These are phyloP conservation scores for Peromyscus leucopus DNA, from an alignment of 2,113 vertebrate species.

Conservation along the genomic window DNA sequence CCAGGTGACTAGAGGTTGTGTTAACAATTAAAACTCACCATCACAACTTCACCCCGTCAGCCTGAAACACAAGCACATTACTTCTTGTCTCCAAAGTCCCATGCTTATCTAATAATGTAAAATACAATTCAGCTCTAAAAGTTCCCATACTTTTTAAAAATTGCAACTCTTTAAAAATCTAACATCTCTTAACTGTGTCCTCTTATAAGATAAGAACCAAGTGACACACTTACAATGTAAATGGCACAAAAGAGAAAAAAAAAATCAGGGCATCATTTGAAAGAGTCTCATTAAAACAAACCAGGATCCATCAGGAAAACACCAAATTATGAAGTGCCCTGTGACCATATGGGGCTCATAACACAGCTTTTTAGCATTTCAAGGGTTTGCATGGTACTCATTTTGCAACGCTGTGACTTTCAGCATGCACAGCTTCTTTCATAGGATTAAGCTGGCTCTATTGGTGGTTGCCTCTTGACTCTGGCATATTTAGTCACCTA, in stretches of 20 bases:
- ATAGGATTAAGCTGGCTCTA: background rate
- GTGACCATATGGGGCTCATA: background rate
- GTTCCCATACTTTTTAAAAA: background rate
- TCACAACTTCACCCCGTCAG: background rate
- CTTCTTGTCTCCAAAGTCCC: background rate
- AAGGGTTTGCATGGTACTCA: too few relatives aligned
- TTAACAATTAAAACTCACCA: background rate
- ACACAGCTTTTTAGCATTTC: background rate
- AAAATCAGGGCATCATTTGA: background rate
- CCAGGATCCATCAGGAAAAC: background rate
- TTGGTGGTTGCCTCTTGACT: background rate
- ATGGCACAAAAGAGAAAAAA: background rate
- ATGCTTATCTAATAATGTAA: background rate
- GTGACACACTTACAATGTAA: background rate
- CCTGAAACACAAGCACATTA: background rate
- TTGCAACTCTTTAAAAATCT: background rate
- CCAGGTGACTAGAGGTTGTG: background rate
- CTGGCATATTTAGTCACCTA: background rate
- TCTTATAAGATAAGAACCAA: background rate
- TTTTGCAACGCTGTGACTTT: background rate
- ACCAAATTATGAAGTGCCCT: background rate
- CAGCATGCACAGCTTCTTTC: background rate
- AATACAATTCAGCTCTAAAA: background rate
- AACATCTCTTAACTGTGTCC: background rate
- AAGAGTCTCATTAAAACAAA: background rate